Base-by-base conservation (phyloP, 2,797 vertebrate genomes). In the Pangasius sanitwongsei region DNA sequence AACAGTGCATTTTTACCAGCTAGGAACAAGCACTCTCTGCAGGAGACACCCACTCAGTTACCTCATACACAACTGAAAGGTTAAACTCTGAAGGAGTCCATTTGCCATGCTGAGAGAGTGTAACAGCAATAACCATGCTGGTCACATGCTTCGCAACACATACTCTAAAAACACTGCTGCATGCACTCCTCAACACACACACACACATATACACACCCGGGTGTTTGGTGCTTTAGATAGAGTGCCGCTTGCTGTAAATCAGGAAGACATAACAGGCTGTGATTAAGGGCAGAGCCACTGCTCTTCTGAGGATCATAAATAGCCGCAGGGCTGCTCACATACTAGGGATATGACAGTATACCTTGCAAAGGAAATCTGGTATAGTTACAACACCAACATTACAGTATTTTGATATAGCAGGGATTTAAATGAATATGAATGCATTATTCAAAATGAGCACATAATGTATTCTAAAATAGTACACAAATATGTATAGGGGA, bases 231-330 rank as follows among this genome's bases (percentile, higher is more conserved):
- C 86, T 89, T 86, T 88, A 93, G 92, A 92, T 93, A 89, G 91
- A 88, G 90, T 92, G 89, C 85, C 91, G 92, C 90, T 91, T 25
- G 91, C 90, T 91, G 92, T 94, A 94, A 95, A 93, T 92, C 92
- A 89, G 91, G 92, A 93, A 92, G 93, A 93, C 92, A 91, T 89
- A 91, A 91, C 89, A 94, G 94, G 92, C 92, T 90, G 87, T 92
- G 92, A 93, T 92, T 95, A 94, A 94, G 94, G 92, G 91, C 89
- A 89, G 89, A 91, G 93, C 91, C 93, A 90, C 90, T 91, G 92
- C 83, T 89, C 89, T 91, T 89, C 92, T 61, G 86, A 90, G 87
- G 75, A 85, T 86, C 93, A 91, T 89, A 92, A 92, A 91, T 87
- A 93, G 89, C 88, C 83, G 2, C 74, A 16, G 85, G 85, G 87